These are phyloP conservation scores for Masnerella sp. DNA, from an alignment of 2,888 invertebrate species.

Conservation along the genomic window DNA sequence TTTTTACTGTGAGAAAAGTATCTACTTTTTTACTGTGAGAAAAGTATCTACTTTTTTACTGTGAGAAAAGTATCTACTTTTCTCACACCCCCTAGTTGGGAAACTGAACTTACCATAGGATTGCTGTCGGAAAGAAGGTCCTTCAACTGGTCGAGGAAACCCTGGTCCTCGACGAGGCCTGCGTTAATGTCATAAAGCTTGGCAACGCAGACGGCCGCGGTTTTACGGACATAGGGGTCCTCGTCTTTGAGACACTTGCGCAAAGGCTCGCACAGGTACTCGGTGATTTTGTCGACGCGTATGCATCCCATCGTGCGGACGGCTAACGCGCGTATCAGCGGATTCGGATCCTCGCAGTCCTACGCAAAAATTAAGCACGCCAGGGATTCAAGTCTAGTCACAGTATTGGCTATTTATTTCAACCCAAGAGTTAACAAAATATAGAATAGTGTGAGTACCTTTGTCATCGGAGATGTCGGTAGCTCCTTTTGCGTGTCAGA, in stretches of 20 bases:
- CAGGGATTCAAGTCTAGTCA: slow-evolving; percentile 78
- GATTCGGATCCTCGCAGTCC: slow-evolving; percentile 99
- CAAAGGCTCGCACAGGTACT: slow-evolving; percentile 98
- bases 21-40: no score
- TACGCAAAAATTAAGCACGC: slow-evolving; percentile 80
- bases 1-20: no score
- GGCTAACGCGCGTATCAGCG: slow-evolving; percentile 97
- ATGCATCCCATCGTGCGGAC: slow-evolving; percentile 99
- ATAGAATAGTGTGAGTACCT: slow-evolving; percentile 73
- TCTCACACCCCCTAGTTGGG: no score
- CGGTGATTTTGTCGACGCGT: slow-evolving; percentile 99
- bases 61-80: no score
- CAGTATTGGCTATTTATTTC: slow-evolving; percentile 76
- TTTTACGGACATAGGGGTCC: slow-evolving; percentile 98
- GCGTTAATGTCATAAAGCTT: slow-evolving; percentile 97
- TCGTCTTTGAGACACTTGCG: slow-evolving; percentile 96
- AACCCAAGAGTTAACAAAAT: slow-evolving; percentile 70
- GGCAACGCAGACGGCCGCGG: slow-evolving; percentile 99
- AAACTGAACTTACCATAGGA: slow-evolving; percentile 87
- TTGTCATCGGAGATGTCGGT: slow-evolving; percentile 78
- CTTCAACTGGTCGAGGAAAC: slow-evolving; percentile 97
- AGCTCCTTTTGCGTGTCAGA: slow-evolving; percentile 78
- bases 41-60: no score
- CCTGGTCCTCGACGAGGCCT: slow-evolving; percentile 85
- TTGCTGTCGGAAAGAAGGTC: slow-evolving; percentile 99